Conservation (phyloP, 2,113 vertebrate species). For the Chiloscyllium plagiosum region DNA sequence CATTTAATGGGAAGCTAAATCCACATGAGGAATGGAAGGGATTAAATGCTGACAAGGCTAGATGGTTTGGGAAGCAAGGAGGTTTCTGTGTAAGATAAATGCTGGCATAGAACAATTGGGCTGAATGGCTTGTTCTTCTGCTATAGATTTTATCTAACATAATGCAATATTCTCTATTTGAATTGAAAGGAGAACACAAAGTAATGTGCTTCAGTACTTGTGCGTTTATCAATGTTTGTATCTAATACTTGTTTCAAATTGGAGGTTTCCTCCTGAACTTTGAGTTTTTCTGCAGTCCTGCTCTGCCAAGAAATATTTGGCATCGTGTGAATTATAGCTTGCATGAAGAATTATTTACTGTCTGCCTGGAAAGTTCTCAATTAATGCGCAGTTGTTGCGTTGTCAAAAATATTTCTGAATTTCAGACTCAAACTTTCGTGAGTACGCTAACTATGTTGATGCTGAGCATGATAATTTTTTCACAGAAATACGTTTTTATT, state of each 20-base stretch:
- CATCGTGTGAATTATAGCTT: background rate
- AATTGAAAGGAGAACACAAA: background rate
- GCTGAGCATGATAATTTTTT: background rate
- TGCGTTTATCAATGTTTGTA: background rate
- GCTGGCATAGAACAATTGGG: background rate
- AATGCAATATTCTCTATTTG: background rate
- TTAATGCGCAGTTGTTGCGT: background rate
- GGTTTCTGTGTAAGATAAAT: background rate
- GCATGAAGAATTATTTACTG: background rate
- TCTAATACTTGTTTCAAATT: background rate
- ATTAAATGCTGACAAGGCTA: too few relatives aligned
- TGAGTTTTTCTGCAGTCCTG: background rate
- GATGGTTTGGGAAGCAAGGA: background rate
- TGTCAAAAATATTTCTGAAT: background rate
- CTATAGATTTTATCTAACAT: background rate
- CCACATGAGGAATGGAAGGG: background rate
- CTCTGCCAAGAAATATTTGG: slow-evolving; percentile 4
- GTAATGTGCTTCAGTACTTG: background rate
- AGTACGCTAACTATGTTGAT: background rate
- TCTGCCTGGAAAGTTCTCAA: background rate
- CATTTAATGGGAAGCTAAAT: background rate
- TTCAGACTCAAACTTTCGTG: background rate
- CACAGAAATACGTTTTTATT: background rate
- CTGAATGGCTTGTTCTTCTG: background rate
- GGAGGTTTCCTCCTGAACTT: slow-evolving; percentile 4